Evolutionary conservation across 2,888 invertebrate genomes (phyloP), one percentile per base, ranked within the genome.

Genomic region (Dinocampus coccinellae): DNA sequence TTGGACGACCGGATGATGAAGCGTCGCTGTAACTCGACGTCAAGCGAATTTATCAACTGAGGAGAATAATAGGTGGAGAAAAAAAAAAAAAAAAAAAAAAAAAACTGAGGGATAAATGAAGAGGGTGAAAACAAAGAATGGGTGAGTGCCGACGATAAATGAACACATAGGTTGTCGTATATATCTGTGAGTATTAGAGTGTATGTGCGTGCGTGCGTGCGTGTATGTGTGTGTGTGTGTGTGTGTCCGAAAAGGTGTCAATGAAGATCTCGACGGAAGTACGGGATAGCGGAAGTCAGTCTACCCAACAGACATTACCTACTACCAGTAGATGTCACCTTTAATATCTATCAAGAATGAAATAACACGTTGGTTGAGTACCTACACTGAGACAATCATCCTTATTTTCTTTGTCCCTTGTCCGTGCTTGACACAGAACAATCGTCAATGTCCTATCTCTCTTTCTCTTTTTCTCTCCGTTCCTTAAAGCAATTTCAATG

Each of bases 341-440:
- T 55, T 67, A 66, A 67, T 72, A 72, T 67, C 62, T 47, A 71
- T 71, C 70, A 71, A n/a, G 53, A 53, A 65, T 53, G 65, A 71
- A 60, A 71, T 66, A 61, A 70, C 53, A 66, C 53, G 34, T 52
- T 20, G 29, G 29, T 69, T 36, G 57, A 47, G 47, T 47, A 47
- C 6, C 47, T 58, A 57, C 47, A 34, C 39, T 60, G 24, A 63
- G 57, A 34, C n/a, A n/a, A 63, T 53, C 63, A 57, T 47, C 47
- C 20, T 55, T 52, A 64, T 64, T 65, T 64, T 60, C 64, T 70
- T 64, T 47, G 20, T 64, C 58, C 58, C 63, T 70, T 57, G 42
- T 64, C 53, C 53, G 42, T 33, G 36, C 47, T 34, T 53, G 58
- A 47, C 16, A 47, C n/a, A 16, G 36, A 65, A 65, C 65, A 65